Conservation (phyloP, 2,113 vertebrate species). For the Percopsis transmontana region DNA sequence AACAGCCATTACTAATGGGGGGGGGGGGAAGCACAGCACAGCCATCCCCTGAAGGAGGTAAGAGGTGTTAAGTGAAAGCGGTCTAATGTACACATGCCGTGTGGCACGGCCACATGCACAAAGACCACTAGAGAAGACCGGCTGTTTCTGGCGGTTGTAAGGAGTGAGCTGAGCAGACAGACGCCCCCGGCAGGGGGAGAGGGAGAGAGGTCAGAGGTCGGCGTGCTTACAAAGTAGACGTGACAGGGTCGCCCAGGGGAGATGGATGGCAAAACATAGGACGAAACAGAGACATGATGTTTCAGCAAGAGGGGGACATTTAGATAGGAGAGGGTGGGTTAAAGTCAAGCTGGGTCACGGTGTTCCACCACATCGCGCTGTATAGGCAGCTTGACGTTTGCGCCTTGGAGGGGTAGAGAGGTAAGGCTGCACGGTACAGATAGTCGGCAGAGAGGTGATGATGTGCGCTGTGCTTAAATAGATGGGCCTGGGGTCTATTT, state of each 20-base stretch:
- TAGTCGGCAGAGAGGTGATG: conserved; percentile 68
- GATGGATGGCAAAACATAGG: conserved; percentile 29
- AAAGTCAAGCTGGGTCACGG: conserved; percentile 31
- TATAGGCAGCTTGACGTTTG: conserved; percentile 45
- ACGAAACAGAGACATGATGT: not conserved
- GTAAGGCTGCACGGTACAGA: conserved; percentile 39
- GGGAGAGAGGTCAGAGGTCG: not conserved
- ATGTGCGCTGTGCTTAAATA: conserved; percentile 73
- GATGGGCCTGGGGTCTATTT: conserved; percentile 75
- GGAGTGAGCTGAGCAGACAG: not conserved
- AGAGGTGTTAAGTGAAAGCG: conserved; percentile 2
- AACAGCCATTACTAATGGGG: conserved; percentile 5
- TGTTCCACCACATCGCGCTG: conserved; percentile 48
- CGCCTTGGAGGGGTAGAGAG: conserved; percentile 23
- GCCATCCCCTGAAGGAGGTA: not conserved
- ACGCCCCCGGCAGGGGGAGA: not conserved
- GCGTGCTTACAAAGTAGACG: not conserved
- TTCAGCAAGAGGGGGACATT: conserved; percentile 12
- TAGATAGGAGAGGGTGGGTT: conserved; percentile 10
- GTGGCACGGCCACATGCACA: not conserved
- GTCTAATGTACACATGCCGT: conserved; percentile 25
- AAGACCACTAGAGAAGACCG: not conserved
- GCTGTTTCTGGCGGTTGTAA: not conserved
- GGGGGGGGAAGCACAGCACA: not conserved
- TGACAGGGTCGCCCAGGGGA: not conserved